Evolutionary conservation across 2,888 invertebrate genomes (phyloP).

Genomic region (Heliothis peltigera): DNA sequence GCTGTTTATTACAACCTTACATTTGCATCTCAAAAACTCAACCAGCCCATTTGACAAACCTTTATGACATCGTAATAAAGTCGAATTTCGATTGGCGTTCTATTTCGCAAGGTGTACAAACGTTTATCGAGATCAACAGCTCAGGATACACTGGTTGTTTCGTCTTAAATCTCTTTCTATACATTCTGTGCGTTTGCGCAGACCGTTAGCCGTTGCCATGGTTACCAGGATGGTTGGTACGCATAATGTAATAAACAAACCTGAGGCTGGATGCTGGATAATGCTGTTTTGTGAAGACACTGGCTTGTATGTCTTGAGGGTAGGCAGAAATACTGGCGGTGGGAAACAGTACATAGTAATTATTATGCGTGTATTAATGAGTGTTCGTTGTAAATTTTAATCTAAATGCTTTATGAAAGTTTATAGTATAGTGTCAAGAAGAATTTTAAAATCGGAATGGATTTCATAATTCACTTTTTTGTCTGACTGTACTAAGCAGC

Average conservation of each 20-base stretch:
- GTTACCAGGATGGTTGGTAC: slow-evolving; percentile 50
- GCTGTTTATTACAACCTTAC: slow-evolving; percentile 27
- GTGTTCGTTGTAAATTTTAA: background rate
- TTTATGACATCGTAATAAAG: slow-evolving; percentile 18
- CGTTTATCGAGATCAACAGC: slow-evolving; percentile 61
- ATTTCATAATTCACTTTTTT: too few species aligned
- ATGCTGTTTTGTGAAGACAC: slow-evolving; percentile 50
- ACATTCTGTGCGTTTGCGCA: slow-evolving; percentile 61
- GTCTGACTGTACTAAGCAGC: too few species aligned
- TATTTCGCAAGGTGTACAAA: slow-evolving; percentile 6
- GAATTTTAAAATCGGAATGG: too few species aligned
- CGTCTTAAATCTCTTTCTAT: slow-evolving; percentile 69
- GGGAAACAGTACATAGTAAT: background rate
- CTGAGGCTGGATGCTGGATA: slow-evolving; percentile 49
- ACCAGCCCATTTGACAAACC: background rate
- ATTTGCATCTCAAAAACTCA: slow-evolving; percentile 3
- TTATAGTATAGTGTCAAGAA: too few species aligned
- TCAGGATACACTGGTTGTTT: slow-evolving; percentile 64
- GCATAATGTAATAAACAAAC: slow-evolving; percentile 58
- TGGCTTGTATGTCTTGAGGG: slow-evolving; percentile 16
- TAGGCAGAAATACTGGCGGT: slow-evolving; percentile 13
- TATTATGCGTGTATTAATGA: background rate
- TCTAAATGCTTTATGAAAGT: too few species aligned
- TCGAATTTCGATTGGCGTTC: slow-evolving; percentile 13
- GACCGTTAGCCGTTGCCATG: slow-evolving; percentile 56